phyloP scores from a whole-genome alignment of 2,797 vertebrate genomes.

The Sebastes wilsoni region DNA sequence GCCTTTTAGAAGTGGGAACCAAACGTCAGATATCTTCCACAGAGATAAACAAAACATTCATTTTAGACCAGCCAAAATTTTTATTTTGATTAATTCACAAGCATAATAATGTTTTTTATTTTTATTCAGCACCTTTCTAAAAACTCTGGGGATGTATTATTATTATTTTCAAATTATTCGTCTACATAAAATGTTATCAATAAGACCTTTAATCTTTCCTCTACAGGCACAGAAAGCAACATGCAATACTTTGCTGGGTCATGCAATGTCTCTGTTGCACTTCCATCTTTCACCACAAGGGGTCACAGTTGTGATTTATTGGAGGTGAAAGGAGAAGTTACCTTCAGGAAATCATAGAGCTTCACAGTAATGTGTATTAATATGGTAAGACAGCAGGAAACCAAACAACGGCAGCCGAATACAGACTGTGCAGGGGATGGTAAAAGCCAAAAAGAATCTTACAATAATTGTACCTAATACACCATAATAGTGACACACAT shows the following conservation, averaged over 20 bases:
- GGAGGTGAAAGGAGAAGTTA: background rate
- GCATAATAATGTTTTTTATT: too few relatives aligned
- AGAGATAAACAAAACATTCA: too few relatives aligned
- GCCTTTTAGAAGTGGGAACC: too few relatives aligned
- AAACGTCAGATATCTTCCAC: too few relatives aligned
- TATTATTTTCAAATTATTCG: too few relatives aligned
- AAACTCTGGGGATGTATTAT: too few relatives aligned
- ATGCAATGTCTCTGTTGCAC: background rate
- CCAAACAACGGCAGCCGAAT: background rate
- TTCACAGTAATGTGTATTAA: background rate
- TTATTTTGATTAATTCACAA: too few relatives aligned
- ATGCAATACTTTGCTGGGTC: background rate
- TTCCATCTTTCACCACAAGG: constrained; percentile 47
- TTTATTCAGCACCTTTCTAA: too few relatives aligned
- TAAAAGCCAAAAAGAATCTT: background rate
- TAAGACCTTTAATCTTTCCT: background rate
- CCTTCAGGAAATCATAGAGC: background rate
- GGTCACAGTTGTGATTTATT: constrained; percentile 40
- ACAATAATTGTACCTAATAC: background rate
- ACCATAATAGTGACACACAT: background rate
- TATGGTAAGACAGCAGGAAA: background rate
- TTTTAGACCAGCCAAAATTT: too few relatives aligned
- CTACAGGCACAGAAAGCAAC: background rate
- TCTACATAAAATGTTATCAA: too few relatives aligned
- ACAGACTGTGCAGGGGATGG: background rate